Base-by-base conservation (phyloP, 2,113 vertebrate species). In the Scalopus aquaticus region DNA sequence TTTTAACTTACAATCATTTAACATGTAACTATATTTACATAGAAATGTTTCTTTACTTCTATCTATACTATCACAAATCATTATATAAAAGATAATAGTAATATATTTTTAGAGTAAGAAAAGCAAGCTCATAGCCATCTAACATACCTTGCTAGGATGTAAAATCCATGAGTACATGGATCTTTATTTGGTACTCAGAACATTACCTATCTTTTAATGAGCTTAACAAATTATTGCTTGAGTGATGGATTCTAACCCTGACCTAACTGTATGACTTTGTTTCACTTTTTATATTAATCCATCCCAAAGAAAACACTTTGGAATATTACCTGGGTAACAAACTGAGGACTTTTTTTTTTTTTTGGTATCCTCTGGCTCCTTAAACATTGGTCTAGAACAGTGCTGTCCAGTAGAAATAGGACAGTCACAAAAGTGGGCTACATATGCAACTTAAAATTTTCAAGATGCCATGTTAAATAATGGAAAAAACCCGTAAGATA, bases 1-100 rank as follows among this genome's bases (percentile, higher is more conserved):
- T 89, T 81, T 91, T 80, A 81, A 81, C 80, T 46, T 51, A 60
- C 84, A 89, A 85, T 84, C 76, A 91, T 91, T 81, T 94, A 62
- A 56, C 26, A 4, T 51, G 49, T 85, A n/a, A 95, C 54, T 88
- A 56, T 56, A 2, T 51, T 51, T 39, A 73, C 24, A 44, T 32
- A 85, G 82, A 28, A 79, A 91, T 28, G 28, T 72, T 78, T 60
- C 46, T 65, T 92, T 81, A 72, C 4, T 72, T 88, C 30, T 82
- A 0, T n/a, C n/a, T n/a, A n/a, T n/a, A n/a, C n/a, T 70, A 28
- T 82, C 56, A 70, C 22, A 73, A 80, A 51, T 37, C 62, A 87
- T 17, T 54, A 84, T 67, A 60, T 20, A 44, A n/a, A 86, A 79
- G 16, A 62, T 2, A 77, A 62, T 1, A 81, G 49, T 13, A 46